Percentiles rank a stretch among this genome's conserved stretches.
Conservation (phyloP, 2,797 vertebrate species). For the Aplochiton taeniatus region DNA sequence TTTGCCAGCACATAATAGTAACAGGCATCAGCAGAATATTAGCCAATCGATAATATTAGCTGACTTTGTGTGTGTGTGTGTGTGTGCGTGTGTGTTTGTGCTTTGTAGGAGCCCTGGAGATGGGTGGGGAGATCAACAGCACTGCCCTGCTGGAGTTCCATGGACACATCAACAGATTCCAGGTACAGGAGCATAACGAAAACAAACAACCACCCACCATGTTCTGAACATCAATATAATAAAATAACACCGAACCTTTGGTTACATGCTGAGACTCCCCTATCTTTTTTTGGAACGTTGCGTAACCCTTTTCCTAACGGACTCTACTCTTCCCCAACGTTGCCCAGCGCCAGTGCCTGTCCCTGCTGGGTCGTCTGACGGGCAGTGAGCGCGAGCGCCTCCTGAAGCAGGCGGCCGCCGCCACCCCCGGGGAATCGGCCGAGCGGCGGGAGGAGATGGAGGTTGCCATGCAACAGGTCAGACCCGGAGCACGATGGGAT, state of each 20-base stretch:
- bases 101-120: constrained; percentile 82
- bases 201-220: background rate
- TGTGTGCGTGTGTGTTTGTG: constrained; percentile 24
- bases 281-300: background rate
- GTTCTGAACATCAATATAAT: no score
- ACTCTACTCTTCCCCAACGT: no score
- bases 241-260: no score
- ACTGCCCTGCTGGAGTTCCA: constrained; percentile 89
- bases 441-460: constrained; percentile 89
- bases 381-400: constrained; percentile 87
- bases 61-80: background rate
- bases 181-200: constrained; percentile 73
- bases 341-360: constrained; percentile 86
- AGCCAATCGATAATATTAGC: background rate
- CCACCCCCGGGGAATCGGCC: constrained; percentile 79
- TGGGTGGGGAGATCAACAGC: constrained; percentile 83
- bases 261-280: no score
- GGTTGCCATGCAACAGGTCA: constrained; percentile 93
- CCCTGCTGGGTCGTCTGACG: constrained; percentile 87
- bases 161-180: constrained; percentile 92
- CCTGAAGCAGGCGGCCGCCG: constrained; percentile 84
- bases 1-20: no score
- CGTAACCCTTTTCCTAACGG: no score
- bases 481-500: constrained; percentile 1
- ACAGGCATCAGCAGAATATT: no score